Evolutionary conservation across 2,888 invertebrate genomes (phyloP), one percentile per base, ranked within the genome.

Genomic region (Perizoma affinitatum): DNA sequence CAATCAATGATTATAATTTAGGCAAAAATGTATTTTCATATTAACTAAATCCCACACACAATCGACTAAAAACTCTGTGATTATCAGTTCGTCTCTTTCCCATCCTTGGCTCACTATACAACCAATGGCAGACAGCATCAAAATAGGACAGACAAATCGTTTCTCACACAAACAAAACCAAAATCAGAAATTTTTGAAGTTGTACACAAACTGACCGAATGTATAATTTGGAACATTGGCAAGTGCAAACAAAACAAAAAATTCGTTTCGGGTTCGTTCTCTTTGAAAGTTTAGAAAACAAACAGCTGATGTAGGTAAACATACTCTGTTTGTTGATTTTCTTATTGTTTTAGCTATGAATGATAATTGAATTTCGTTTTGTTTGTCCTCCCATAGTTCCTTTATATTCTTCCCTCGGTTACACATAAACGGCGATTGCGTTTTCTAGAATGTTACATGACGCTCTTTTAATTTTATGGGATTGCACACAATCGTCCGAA

Each of bases 401-500:
- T 22, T 3, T 22, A 3, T 22, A 22, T 1, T 22, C 22, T 22
- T 22, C 22, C 22, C 22, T 22, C 22, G 22, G 22, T 38, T 38
- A 5, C 38, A 38, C 1, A 38, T 38, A 38, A 38, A 6, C 4
- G 6, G 7, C 7, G 7, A 6, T 38, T 5, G 38, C 4, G 5
- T 5, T 5, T 38, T 1, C 1, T 1, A 48, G 74, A 78, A 95
- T 96, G 96, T 93, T 96, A 58, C 95, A 96, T 72, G 95, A 96
- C 79, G 93, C 94, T 34, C 80, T 96, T 61, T 76, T 95, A 66
- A 90, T 95, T 63, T 83, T 96, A 54, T 95, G 94, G 94, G 94
- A 95, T 71, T 94, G 93, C 77, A 92, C 89, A 9, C 82, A 83
- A 54, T 73, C 70, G 35, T 71, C 71, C 22, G 79, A 80, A 45